phyloP scores from a whole-genome alignment of 2,888 invertebrate species.

The Onthophagus sagittarius region DNA sequence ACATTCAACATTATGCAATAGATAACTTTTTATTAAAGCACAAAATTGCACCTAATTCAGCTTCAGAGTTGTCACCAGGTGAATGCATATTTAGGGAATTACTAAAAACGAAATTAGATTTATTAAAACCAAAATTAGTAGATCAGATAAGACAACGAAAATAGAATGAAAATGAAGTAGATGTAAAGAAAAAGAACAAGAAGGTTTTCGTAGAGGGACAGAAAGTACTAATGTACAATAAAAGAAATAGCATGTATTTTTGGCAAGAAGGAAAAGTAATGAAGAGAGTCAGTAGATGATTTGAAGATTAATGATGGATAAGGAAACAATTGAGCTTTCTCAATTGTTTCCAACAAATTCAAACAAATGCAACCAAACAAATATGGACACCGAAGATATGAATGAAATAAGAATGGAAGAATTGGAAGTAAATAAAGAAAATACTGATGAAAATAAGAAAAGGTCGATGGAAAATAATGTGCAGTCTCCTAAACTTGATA shows the following conservation, averaged over 20 bases:
- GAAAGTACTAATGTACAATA: neutral
- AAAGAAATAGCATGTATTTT: neutral
- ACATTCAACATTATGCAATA: neutral
- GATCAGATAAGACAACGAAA: neutral
- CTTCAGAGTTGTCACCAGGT: neutral
- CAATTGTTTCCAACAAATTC: too few species aligned
- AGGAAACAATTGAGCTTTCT: too few species aligned
- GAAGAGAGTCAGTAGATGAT: neutral
- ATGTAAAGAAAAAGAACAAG: neutral
- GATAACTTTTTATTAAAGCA: slow-evolving; percentile 11
- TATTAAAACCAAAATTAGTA: slow-evolving; percentile 1
- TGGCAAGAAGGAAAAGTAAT: slow-evolving; percentile 10
- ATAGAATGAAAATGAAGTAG: neutral
- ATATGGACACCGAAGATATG: neutral
- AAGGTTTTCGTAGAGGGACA: slow-evolving; percentile 1
- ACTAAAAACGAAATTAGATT: neutral
- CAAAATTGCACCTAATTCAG: slow-evolving; percentile 10
- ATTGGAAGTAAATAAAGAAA: too few species aligned
- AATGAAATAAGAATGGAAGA: too few species aligned
- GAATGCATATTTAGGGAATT: slow-evolving; percentile 7
- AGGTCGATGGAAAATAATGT: too few species aligned
- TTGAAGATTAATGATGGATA: too few species aligned
- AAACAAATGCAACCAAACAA: too few species aligned
- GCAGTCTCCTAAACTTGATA: too few species aligned
- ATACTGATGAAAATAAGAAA: too few species aligned